These are phyloP conservation scores for Sitodiplosis mosellana DNA, from an alignment of 1,140 invertebrate genomes.

Conservation along the genomic window DNA sequence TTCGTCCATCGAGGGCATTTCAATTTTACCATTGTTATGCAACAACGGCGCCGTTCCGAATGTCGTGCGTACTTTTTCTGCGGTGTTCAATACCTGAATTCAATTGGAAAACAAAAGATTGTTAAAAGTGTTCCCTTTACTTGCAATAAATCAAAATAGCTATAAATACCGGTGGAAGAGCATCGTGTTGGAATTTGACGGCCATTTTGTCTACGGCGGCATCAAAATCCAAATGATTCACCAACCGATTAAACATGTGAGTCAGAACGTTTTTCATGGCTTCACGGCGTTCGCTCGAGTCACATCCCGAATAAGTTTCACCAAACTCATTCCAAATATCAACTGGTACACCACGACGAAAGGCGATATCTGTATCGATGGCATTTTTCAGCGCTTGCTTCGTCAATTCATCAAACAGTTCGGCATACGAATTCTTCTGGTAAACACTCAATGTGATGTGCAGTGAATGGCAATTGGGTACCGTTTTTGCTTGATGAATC, in stretches of 20 bases:
- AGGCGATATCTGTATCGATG: conserved; percentile 44
- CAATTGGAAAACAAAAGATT: no score
- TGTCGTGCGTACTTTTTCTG: conserved; percentile 46
- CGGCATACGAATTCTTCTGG: conserved; percentile 77
- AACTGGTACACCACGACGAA: conserved; percentile 63
- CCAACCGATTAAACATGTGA: conserved; percentile 37
- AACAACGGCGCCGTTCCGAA: conserved; percentile 49
- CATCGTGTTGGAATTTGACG: conserved; percentile 65
- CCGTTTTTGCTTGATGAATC: conserved; percentile 77
- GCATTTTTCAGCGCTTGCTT: conserved; percentile 57
- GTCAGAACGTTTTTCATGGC: conserved; percentile 39
- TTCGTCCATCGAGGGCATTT: conserved; percentile 40
- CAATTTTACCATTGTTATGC: conserved; percentile 37
- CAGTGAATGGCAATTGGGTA: conserved; percentile 61
- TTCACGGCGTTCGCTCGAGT: conserved; percentile 27
- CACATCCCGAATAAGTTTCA: conserved; percentile 33
- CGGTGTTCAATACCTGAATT: conserved; percentile 27
- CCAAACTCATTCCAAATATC: conserved; percentile 61
- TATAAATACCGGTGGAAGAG: conserved; percentile 52
- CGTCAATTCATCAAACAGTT: conserved; percentile 68
- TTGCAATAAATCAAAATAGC: no score
- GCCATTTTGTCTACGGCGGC: conserved; percentile 68
- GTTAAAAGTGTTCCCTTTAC: no score
- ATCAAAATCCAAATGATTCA: conserved; percentile 54
- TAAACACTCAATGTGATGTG: conserved; percentile 86